Evolutionary conservation across 1,140 invertebrate genomes (phyloP), one percentile per base, ranked within the genome.

Genomic region (Nilaparvata lugens): DNA sequence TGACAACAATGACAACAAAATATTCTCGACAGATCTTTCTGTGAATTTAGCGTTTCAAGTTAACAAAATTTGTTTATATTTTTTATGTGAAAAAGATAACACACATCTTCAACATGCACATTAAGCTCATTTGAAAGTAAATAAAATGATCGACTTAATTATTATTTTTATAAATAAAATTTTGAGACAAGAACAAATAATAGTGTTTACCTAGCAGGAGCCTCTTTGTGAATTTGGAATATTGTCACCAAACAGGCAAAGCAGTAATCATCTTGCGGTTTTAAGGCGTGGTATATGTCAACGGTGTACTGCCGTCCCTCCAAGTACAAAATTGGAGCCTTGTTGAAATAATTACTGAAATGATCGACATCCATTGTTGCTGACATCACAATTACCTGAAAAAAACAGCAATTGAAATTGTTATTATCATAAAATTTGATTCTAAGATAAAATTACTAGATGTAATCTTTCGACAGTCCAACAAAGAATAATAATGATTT

Each of bases 361-460:
- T 91, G 84, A 73, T 96, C 91, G 13, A 93, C 90, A 78, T 97
- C 89, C 88, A 97, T 93, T 31, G 93, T 97, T 0, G 95, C 95
- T 14, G 93, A 97, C 85, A 96, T 97, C 14, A 97, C 76, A 19
- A 97, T 80, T 0, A 95, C 73, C 81, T 86, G 71, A 55, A 75
- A 72, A 64, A 59, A 68, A 63, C 56, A 53, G 60, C 42, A 64
- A 61, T 19, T 35, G 31, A 11, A 35, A 35, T 35, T n/a, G n/a
- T n/a, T n/a, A n/a, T n/a, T n/a, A n/a, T n/a, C n/a, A n/a, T n/a
- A n/a, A n/a, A n/a, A n/a, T n/a, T n/a, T n/a, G n/a, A n/a, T n/a
- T n/a, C n/a, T n/a, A n/a, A n/a, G n/a, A n/a, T n/a, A n/a, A n/a
- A 2, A 61, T 16, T 14, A 56, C 48, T 52, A 11, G 11, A n/a